Evolutionary conservation across 23 tunicate genomes (phyloP), one percentile per base, ranked within the genome.

Genomic region (Botrylloides violaceus): DNA sequence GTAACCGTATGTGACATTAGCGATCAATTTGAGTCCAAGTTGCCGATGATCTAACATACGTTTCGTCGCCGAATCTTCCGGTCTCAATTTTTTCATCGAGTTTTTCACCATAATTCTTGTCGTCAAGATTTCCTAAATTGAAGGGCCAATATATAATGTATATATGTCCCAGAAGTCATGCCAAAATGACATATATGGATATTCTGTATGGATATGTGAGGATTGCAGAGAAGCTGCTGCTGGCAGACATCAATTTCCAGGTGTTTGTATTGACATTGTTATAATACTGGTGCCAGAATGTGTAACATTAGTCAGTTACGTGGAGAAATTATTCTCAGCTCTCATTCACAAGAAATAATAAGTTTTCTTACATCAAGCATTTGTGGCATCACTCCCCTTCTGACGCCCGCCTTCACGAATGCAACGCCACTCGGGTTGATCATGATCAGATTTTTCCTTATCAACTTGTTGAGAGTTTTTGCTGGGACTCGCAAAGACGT

Each of bases 1-100:
- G 72, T 92, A 92, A 4, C 98, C 98, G 47, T 81, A 92, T 7
- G 92, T 92, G 48, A 80, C 80, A 65, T 92, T 92, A 1, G 98
- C 92, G 20, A 92, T 84, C 34, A 79, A 37, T 35, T 92, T 92
- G 35, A 92, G 62, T 29, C 92, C 98, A 32, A 84, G 80, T 37
- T 92, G 98, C 12, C 93, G 63, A 59, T 84, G 87, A 34, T 92
- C 84, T 55, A 92, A 71, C 92, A 77, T 65, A 33, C 70, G 61
- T 57, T 71, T 76, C 33, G 80, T 77, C 33, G 81, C 87, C 39
- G 71, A 49, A 38, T 84, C 92, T 22, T 61, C 73, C 29, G 93
- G 81, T n/a, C 77, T 68, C 31, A 32, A 27, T 32, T 84, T 71
- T 56, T 84, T 92, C 80, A 92, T 84, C 24, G 85, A 79, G 39